Conservation (phyloP, 2,797 vertebrate species). For the Remorina albescens region DNA sequence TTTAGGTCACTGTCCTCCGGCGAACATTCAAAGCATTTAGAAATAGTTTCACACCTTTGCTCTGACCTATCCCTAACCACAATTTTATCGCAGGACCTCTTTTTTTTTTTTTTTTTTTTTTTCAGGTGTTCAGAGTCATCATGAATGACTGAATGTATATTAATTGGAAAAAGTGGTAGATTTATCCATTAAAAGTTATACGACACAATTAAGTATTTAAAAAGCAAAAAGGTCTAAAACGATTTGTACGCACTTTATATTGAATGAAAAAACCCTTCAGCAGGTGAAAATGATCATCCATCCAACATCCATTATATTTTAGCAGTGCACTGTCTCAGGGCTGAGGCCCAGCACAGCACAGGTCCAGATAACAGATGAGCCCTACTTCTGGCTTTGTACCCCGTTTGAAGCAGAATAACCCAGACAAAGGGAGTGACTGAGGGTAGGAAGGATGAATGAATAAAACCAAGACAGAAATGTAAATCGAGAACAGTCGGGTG, state of each 20-base stretch:
- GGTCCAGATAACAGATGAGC: slow-evolving; percentile 73
- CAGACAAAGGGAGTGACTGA: slow-evolving; percentile 57
- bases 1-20: no score
- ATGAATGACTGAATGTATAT: not conserved
- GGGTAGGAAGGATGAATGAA: slow-evolving; percentile 11
- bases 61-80: no score
- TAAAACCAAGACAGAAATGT: slow-evolving; percentile 37
- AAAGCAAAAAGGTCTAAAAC: not conserved
- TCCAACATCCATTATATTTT: slow-evolving; percentile 25
- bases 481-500: slow-evolving; percentile 67
- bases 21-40: no score
- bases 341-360: slow-evolving; percentile 22
- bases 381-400: slow-evolving; percentile 76
- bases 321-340: not conserved
- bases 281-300: not conserved
- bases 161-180: not conserved
- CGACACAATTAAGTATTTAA: not conserved
- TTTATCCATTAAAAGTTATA: not conserved
- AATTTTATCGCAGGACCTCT: no score
- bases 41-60: no score
- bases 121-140: not conserved
- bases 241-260: not conserved
- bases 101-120: no score
- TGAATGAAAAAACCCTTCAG: not conserved
- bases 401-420: slow-evolving; percentile 75